A percentile compares a stretch with the other conserved stretches of the same genome.
Conservation (phyloP, 1,140 invertebrate species). For the Cyclargus thomasi region DNA sequence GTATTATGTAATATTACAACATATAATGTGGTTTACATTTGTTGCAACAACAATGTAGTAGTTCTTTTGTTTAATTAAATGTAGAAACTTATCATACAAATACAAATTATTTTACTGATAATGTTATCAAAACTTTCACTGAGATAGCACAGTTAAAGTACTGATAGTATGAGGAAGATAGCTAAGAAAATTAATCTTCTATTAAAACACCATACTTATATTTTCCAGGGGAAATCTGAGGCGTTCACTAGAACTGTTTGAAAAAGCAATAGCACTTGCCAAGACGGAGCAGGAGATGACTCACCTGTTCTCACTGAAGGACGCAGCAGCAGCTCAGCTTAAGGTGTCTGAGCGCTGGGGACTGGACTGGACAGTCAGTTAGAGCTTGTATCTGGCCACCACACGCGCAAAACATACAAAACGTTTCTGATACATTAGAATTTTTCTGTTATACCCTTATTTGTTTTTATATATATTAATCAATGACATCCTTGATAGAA, state of each 20-base stretch:
- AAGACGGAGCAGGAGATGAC: constrained; percentile 91
- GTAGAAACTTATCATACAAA: not conserved
- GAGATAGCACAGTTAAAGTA: not conserved
- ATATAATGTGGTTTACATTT: constrained; percentile 2
- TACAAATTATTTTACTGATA: not conserved
- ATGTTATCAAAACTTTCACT: not conserved
- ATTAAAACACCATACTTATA: constrained; percentile 29
- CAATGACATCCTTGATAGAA: not conserved
- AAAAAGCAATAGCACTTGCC: constrained; percentile 90
- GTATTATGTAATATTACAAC: constrained; percentile 5
- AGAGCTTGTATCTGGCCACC: constrained; percentile 33
- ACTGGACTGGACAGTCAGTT: constrained; percentile 74
- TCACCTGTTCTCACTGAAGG: constrained; percentile 89
- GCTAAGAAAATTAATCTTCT: too few relatives aligned
- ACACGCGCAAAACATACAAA: constrained; percentile 36
- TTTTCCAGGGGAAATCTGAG: constrained; percentile 87
- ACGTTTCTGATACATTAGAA: constrained; percentile 29
- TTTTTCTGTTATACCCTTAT: constrained; percentile 2
- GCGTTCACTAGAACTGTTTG: constrained; percentile 88
- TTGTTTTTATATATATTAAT: constrained; percentile 4
- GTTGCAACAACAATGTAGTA: not conserved
- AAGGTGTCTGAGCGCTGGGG: constrained; percentile 87
- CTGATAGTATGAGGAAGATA: not conserved
- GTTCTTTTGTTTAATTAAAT: not conserved
- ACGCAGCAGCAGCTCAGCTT: constrained; percentile 90